Conservation (phyloP, 1,140 invertebrate species). For the Nylanderia fulva region DNA sequence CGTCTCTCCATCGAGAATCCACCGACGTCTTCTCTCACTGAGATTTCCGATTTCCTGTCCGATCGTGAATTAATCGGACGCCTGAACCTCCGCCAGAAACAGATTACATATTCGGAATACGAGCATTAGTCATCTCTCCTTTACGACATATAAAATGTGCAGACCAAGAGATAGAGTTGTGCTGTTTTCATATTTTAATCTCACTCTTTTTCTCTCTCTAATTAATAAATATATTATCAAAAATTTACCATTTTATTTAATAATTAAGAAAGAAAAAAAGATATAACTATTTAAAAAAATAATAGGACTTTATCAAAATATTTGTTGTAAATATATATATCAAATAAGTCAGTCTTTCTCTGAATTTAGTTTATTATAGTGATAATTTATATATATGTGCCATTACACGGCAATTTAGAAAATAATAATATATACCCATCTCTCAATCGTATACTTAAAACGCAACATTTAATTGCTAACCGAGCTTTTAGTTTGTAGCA, state of each 20-base stretch:
- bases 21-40: neutral
- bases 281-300: neutral
- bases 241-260: conserved; percentile 11
- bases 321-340: neutral
- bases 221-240: neutral
- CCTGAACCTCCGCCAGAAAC: neutral
- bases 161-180: neutral
- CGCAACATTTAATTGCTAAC: no score
- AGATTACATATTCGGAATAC: conserved; percentile 6
- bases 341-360: neutral
- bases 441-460: no score
- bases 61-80: conserved; percentile 72
- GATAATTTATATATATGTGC: neutral
- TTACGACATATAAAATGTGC: neutral
- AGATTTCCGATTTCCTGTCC: conserved; percentile 39
- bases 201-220: neutral
- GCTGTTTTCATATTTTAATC: neutral
- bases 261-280: neutral
- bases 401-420: neutral
- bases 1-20: neutral
- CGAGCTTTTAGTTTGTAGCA: conserved; percentile 30
- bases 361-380: neutral
- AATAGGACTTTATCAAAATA: neutral
- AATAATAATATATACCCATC: no score
- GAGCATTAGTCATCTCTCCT: neutral